These are phyloP conservation scores for Mallotus villosus DNA, from an alignment of 2,797 vertebrate species.

Conservation along the genomic window DNA sequence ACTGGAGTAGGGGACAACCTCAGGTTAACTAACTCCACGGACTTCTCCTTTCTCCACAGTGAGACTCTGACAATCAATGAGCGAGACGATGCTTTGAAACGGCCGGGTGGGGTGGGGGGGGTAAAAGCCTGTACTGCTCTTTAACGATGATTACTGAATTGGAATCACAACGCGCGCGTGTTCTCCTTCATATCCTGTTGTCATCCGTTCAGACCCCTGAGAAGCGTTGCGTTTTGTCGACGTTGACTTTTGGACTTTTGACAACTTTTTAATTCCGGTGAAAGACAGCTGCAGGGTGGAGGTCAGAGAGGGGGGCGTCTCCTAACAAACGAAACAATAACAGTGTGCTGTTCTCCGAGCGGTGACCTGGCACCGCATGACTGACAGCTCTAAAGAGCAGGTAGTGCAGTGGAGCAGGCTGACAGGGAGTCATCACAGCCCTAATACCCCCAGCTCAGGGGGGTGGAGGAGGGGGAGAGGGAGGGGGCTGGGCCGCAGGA, in stretches of 20 bases:
- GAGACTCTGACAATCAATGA: neutral
- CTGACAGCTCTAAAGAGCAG: neutral
- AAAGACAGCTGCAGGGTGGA: neutral
- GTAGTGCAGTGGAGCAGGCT: neutral
- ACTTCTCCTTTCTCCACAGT: neutral
- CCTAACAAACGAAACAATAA: slow-evolving; percentile 12
- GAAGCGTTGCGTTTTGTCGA: too few species aligned
- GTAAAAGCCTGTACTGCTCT: neutral
- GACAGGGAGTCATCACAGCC: slow-evolving; percentile 6
- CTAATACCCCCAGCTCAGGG: neutral
- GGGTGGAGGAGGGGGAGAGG: neutral
- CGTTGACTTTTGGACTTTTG: too few species aligned
- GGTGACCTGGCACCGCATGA: neutral
- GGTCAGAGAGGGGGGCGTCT: neutral
- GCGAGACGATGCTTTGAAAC: too few species aligned
- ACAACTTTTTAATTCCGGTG: too few species aligned
- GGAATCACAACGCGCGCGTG: too few species aligned
- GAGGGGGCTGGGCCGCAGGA: slow-evolving; percentile 1
- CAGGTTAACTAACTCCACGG: slow-evolving; percentile 11
- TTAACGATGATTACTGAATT: neutral
- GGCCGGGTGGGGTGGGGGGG: too few species aligned
- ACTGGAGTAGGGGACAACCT: neutral
- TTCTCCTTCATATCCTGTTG: too few species aligned
- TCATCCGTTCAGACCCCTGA: too few species aligned
- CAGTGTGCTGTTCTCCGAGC: neutral